phyloP scores from a whole-genome alignment of 2,797 vertebrate genomes.

The Adelosebastes latens region DNA sequence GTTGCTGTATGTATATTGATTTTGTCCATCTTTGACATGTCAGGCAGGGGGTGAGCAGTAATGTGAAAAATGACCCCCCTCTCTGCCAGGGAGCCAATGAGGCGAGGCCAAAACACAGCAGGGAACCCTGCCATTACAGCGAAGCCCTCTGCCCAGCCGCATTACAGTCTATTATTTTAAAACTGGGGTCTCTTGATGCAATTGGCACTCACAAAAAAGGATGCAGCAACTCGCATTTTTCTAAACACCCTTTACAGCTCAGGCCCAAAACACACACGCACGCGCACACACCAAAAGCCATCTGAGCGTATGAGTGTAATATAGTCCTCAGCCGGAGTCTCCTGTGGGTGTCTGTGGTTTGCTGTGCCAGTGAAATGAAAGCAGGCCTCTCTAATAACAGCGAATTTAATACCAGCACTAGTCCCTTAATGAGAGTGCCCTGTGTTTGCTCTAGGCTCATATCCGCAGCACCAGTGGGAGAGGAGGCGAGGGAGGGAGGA shows the following conservation, averaged over 20 bases:
- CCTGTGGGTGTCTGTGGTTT: conserved; percentile 80
- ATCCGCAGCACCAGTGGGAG: conserved; percentile 72
- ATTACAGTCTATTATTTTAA: conserved; percentile 56
- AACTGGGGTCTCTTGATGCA: conserved; percentile 39
- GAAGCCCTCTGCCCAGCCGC: conserved; percentile 29
- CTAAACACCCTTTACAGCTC: conserved; percentile 32
- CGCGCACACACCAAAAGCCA: conserved; percentile 16
- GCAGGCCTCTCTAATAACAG: conserved; percentile 82
- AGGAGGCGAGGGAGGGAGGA: conserved; percentile 56
- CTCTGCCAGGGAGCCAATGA: conserved; percentile 47
- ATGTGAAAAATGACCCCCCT: conserved; percentile 71
- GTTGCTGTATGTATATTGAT: conserved; percentile 73
- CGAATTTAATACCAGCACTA: conserved; percentile 79
- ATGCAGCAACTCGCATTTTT: conserved; percentile 31
- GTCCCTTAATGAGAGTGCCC: conserved; percentile 82
- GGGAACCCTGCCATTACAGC: conserved; percentile 48
- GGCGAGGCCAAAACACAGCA: conserved; percentile 40
- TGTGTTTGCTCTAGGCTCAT: conserved; percentile 81
- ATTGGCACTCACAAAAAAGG: conserved; percentile 26
- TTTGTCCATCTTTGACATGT: conserved; percentile 70
- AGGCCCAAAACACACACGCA: conserved; percentile 32
- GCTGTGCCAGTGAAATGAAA: conserved; percentile 82
- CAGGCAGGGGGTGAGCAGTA: conserved; percentile 62
- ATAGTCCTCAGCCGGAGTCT: conserved; percentile 68
- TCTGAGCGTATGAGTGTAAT: conserved; percentile 64